phyloP scores from a whole-genome alignment of 1,140 invertebrate species.

The Danaus melanippus region DNA sequence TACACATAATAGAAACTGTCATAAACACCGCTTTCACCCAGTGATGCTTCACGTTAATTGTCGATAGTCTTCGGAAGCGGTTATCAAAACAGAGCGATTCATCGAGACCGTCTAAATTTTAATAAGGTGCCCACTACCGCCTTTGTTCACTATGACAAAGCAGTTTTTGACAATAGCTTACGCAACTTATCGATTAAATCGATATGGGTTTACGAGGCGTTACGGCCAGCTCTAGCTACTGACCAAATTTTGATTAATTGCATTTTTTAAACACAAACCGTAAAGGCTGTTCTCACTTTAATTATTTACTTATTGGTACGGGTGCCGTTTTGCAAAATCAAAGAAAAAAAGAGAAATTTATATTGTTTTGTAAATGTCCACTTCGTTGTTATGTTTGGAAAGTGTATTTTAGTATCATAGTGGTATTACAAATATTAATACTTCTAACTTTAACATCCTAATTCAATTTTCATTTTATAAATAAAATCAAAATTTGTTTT shows the following conservation, averaged over 20 bases:
- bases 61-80: conserved; percentile 40
- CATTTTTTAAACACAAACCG: conserved; percentile 53
- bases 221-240: conserved; percentile 62
- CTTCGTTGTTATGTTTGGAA: too few species aligned
- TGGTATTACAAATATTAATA: too few species aligned
- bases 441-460: too few species aligned
- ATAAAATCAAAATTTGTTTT: conserved; percentile 15
- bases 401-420: too few species aligned
- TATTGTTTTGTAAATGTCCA: too few species aligned
- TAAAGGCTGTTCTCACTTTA: conserved; percentile 32
- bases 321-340: too few species aligned
- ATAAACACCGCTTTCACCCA: conserved; percentile 40
- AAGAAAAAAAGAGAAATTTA: too few species aligned
- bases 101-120: conserved; percentile 65
- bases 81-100: conserved; percentile 68
- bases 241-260: conserved; percentile 69
- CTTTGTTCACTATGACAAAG: conserved; percentile 59
- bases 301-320: conserved; percentile 37
- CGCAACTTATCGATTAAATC: conserved; percentile 70
- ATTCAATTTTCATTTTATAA: too few species aligned
- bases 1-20: conserved; percentile 37
- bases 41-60: conserved; percentile 38
- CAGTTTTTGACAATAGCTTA: conserved; percentile 65
- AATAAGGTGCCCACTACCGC: conserved; percentile 70
- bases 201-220: conserved; percentile 69